These are phyloP conservation scores for Drosophila sordidapex DNA, from an alignment of 2,888 invertebrate species.

Conservation along the genomic window DNA sequence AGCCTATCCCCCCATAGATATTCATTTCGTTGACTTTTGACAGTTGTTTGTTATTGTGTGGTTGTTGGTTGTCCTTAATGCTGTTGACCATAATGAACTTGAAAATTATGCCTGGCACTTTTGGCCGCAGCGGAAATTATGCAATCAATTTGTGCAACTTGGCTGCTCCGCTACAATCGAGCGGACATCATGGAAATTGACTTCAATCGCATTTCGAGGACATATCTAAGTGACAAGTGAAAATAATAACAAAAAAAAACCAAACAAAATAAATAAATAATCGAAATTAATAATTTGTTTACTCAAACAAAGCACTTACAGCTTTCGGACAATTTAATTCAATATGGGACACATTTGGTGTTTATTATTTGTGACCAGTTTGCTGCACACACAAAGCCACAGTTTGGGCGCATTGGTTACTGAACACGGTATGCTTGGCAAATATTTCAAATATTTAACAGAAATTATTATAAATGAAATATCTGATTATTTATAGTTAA, in stretches of 20 bases:
- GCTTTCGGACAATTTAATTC: slow-evolving; percentile 10
- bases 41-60: slow-evolving; percentile 37
- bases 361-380: slow-evolving; percentile 60
- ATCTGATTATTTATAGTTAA: background rate
- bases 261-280: background rate
- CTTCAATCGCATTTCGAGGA: slow-evolving; percentile 42
- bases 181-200: slow-evolving; percentile 31
- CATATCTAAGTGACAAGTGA: slow-evolving; percentile 29
- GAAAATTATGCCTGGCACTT: slow-evolving; percentile 57
- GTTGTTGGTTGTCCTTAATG: slow-evolving; percentile 12
- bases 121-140: slow-evolving; percentile 70
- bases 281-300: slow-evolving; percentile 13
- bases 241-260: background rate
- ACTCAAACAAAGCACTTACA: slow-evolving; percentile 7
- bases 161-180: slow-evolving; percentile 52
- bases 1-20: slow-evolving; percentile 22
- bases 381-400: slow-evolving; percentile 68
- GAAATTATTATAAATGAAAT: background rate
- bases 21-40: slow-evolving; percentile 52
- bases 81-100: slow-evolving; percentile 68
- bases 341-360: slow-evolving; percentile 69
- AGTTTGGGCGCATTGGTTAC: slow-evolving; percentile 57
- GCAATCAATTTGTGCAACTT: slow-evolving; percentile 80
- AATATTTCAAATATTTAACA: background rate
- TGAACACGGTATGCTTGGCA: slow-evolving; percentile 47